A percentile compares a stretch with the other conserved stretches of the same genome.
Conservation (phyloP, 2,113 vertebrate species). For the Synchiropus splendidus region DNA sequence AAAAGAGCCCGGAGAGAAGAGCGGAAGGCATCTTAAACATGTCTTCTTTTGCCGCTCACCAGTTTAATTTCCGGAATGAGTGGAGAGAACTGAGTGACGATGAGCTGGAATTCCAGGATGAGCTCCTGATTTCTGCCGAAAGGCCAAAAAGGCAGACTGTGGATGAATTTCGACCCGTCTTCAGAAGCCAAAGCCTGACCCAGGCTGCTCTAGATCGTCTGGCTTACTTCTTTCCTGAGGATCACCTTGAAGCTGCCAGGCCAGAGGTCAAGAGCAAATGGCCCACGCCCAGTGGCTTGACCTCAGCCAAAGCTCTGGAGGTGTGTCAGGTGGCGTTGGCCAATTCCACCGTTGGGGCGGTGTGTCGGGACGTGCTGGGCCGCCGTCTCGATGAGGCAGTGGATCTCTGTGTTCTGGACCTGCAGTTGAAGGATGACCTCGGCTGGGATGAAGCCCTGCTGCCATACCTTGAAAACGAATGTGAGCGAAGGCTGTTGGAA, state of each 20-base stretch:
- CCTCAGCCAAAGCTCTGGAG: slow-evolving; percentile 59
- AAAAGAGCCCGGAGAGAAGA: slow-evolving; percentile 36
- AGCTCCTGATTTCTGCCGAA: slow-evolving; percentile 17
- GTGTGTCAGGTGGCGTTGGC: slow-evolving; percentile 63
- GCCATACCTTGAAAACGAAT: slow-evolving; percentile 75
- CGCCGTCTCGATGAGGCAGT: slow-evolving; percentile 65
- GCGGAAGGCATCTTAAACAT: slow-evolving; percentile 28
- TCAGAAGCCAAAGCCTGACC: slow-evolving; percentile 35
- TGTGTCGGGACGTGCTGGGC: slow-evolving; percentile 63
- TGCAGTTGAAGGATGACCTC: slow-evolving; percentile 74
- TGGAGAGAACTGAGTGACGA: neutral
- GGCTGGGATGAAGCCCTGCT: slow-evolving; percentile 62
- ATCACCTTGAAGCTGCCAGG: slow-evolving; percentile 59
- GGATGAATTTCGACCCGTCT: slow-evolving; percentile 44
- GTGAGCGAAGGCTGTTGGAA: slow-evolving; percentile 67
- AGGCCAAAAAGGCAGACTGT: slow-evolving; percentile 22
- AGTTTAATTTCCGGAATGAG: neutral
- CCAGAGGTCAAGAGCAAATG: slow-evolving; percentile 41
- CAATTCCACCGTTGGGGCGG: slow-evolving; percentile 64
- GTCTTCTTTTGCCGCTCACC: slow-evolving; percentile 22
- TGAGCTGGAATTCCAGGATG: slow-evolving; percentile 25
- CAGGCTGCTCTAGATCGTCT: slow-evolving; percentile 56
- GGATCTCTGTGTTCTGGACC: slow-evolving; percentile 69
- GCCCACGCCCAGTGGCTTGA: slow-evolving; percentile 70
- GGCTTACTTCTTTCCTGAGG: slow-evolving; percentile 74